A percentile compares a stretch with the other conserved stretches of the same genome.
Evolutionary conservation across 2,797 vertebrate genomes (phyloP).

Genomic region (Arctocebus calabarensis): DNA sequence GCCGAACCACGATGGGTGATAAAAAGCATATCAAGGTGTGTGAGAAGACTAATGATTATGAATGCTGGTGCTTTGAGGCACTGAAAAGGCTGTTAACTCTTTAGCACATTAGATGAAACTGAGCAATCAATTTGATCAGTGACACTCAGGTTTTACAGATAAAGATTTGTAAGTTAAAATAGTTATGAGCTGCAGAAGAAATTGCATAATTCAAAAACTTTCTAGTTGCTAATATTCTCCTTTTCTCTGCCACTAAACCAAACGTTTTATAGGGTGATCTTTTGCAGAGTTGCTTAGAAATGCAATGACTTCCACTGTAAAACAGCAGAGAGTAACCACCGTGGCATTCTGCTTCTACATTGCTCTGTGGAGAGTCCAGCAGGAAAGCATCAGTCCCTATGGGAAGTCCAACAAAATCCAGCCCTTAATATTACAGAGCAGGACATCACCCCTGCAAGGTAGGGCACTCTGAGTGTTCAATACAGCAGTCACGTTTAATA

Average conservation of each 20-base stretch:
- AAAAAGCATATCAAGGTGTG: neutral
- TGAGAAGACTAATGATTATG: neutral
- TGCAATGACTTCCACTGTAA: accelerated
- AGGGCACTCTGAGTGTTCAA: neutral
- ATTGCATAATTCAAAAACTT: neutral
- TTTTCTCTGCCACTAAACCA: neutral
- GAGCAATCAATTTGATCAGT: neutral
- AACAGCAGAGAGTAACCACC: accelerated
- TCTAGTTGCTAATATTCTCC: neutral
- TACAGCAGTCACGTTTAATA: neutral
- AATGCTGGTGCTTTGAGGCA: neutral
- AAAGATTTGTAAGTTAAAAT: neutral
- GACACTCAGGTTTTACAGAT: neutral
- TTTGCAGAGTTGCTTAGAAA: neutral
- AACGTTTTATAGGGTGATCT: neutral
- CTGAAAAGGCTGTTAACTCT: neutral
- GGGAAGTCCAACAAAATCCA: neutral
- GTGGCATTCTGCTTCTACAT: accelerated
- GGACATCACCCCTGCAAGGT: neutral
- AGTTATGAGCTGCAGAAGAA: neutral
- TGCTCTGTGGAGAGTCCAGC: neutral
- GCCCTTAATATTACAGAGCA: neutral
- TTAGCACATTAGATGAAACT: conserved; percentile 26
- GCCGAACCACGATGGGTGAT: neutral
- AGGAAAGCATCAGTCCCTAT: neutral